These are phyloP conservation scores for Ennomos quercinarius DNA, from an alignment of 2,888 invertebrate genomes.

Conservation along the genomic window DNA sequence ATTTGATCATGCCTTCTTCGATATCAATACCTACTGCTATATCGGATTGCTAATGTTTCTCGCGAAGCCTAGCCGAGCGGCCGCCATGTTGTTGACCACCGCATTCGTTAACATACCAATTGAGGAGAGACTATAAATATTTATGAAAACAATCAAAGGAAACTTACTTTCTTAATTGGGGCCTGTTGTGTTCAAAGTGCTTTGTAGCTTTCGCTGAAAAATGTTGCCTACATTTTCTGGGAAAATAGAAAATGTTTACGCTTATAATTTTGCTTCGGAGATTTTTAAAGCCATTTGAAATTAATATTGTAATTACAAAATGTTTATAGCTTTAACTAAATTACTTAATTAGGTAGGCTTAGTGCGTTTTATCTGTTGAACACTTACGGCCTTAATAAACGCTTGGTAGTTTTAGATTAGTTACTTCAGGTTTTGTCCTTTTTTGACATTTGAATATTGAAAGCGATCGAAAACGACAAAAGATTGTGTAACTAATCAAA, in stretches of 20 bases:
- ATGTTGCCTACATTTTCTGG: slow-evolving; percentile 7
- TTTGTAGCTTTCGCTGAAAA: slow-evolving; percentile 27
- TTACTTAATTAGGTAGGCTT: slow-evolving; percentile 23
- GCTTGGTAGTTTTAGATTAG: no score
- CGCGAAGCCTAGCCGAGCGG: slow-evolving; percentile 24
- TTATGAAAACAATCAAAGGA: slow-evolving; percentile 45
- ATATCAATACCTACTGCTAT: slow-evolving; percentile 43
- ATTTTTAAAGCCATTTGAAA: slow-evolving; percentile 6
- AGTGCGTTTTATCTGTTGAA: background rate
- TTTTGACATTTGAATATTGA: no score
- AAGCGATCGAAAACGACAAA: no score
- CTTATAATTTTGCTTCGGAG: slow-evolving; percentile 10
- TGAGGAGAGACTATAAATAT: slow-evolving; percentile 47
- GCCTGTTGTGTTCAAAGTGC: slow-evolving; percentile 32
- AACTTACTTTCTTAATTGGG: slow-evolving; percentile 44
- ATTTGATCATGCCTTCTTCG: slow-evolving; percentile 42
- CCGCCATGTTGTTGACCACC: slow-evolving; percentile 47
- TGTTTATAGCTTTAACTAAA: background rate
- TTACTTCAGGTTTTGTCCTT: no score
- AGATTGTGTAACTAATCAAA: no score
- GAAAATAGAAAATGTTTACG: background rate
- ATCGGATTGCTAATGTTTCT: slow-evolving; percentile 46
- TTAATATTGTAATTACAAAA: slow-evolving; percentile 8
- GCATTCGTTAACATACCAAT: slow-evolving; percentile 64
- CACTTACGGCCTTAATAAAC: no score